Percentiles rank a stretch among this genome's conserved stretches.
phyloP scores from a whole-genome alignment of 2,888 invertebrate species.

The Panorpa germanica region DNA sequence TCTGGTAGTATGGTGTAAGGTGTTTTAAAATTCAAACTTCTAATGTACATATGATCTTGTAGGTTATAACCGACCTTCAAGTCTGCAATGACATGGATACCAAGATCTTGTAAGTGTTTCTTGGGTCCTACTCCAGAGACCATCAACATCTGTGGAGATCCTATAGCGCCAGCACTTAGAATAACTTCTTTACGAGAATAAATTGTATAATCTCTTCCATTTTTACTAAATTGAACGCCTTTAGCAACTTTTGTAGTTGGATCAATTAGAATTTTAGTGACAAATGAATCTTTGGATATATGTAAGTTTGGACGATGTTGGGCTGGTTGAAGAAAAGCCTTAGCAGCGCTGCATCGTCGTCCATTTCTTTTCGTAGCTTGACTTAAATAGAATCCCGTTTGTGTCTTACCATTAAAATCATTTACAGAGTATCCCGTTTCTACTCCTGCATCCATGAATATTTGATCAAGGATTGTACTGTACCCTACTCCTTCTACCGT shows the following conservation, averaged over 20 bases:
- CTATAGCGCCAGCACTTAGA: slow-evolving; percentile 52
- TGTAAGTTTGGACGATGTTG: slow-evolving; percentile 37
- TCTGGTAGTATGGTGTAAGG: no score
- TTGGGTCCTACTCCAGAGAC: slow-evolving; percentile 52
- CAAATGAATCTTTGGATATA: slow-evolving; percentile 39
- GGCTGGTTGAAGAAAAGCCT: slow-evolving; percentile 47
- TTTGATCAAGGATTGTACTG: slow-evolving; percentile 28
- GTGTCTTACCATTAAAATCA: slow-evolving; percentile 41
- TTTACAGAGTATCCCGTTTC: slow-evolving; percentile 36
- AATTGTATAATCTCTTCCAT: slow-evolving; percentile 25
- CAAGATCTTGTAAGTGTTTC: slow-evolving; percentile 29
- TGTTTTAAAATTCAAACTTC: slow-evolving; percentile 44
- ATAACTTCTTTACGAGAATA: slow-evolving; percentile 47
- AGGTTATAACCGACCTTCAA: slow-evolving; percentile 53
- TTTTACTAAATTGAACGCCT: slow-evolving; percentile 42
- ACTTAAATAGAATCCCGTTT: slow-evolving; percentile 37
- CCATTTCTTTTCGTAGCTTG: slow-evolving; percentile 48
- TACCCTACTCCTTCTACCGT: slow-evolving; percentile 33
- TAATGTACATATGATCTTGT: slow-evolving; percentile 52
- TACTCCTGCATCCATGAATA: slow-evolving; percentile 39
- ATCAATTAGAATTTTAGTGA: slow-evolving; percentile 38
- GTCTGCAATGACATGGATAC: slow-evolving; percentile 37
- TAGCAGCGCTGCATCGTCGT: slow-evolving; percentile 47
- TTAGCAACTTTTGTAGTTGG: slow-evolving; percentile 30
- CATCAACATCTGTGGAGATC: slow-evolving; percentile 62